These are phyloP conservation scores for Cartodere bifasciata DNA, from an alignment of 2,888 invertebrate genomes.

Conservation along the genomic window DNA sequence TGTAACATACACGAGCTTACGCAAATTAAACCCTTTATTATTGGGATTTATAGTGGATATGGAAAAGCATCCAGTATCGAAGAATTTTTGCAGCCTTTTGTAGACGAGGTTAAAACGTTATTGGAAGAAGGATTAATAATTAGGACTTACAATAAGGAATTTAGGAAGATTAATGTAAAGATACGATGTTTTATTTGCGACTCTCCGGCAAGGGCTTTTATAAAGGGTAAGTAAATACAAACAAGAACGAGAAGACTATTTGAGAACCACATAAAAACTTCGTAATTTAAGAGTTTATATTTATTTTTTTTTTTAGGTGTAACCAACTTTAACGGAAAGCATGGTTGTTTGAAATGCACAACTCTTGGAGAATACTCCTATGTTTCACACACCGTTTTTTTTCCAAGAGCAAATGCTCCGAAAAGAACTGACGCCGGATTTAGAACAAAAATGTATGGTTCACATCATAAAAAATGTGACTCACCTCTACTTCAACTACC, in stretches of 20 bases:
- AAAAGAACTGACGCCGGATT: constrained; percentile 8
- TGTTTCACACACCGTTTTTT: constrained; percentile 6
- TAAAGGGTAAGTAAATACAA: constrained; percentile 14
- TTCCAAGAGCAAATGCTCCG: constrained; percentile 8
- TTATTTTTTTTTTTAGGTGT: constrained; percentile 3
- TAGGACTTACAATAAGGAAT: too few species aligned
- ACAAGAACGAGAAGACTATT: too few species aligned
- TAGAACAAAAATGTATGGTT: constrained; percentile 7
- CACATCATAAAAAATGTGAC: constrained; percentile 5
- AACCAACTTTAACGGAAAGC: constrained; percentile 2
- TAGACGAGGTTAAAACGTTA: constrained; percentile 10
- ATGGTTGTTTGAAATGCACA: constrained; percentile 5
- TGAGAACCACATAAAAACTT: too few species aligned
- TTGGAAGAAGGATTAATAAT: constrained; percentile 7
- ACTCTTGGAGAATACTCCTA: constrained; percentile 7
- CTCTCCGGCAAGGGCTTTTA: constrained; percentile 15
- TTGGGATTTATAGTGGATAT: constrained; percentile 11
- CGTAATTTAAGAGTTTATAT: too few species aligned
- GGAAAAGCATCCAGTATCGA: not conserved
- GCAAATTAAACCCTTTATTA: constrained; percentile 11
- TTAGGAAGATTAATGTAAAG: too few species aligned
- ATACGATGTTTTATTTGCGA: constrained; percentile 16
- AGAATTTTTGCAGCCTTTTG: constrained; percentile 11
- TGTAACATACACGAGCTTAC: constrained; percentile 13
- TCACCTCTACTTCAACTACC: constrained; percentile 9